These are phyloP conservation scores for Cryptomyrus ogoouensis DNA, from an alignment of 2,113 vertebrate species.

Conservation along the genomic window DNA sequence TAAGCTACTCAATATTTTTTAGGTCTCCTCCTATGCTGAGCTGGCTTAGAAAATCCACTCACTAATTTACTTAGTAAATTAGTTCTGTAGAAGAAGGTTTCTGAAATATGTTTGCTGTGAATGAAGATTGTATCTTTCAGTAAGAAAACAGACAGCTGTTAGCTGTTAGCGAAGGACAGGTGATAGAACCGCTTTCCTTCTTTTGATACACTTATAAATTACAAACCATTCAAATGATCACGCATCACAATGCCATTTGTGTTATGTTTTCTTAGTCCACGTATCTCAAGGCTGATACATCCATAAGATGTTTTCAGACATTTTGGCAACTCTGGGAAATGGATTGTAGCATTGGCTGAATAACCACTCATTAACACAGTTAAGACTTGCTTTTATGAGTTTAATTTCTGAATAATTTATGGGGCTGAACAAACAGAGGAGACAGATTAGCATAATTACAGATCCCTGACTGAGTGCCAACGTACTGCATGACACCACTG, in stretches of 20 bases:
- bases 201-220: not conserved
- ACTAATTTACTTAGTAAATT: not conserved
- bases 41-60: not conserved
- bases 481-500: not conserved
- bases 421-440: not conserved
- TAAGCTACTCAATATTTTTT: not conserved
- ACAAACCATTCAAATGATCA: not conserved
- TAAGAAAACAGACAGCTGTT: not conserved
- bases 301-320: not conserved
- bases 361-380: not conserved
- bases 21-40: not conserved
- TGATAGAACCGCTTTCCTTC: not conserved
- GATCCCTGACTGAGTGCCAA: not conserved
- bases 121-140: not conserved
- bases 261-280: not conserved
- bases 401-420: slow-evolving; percentile 3
- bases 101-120: not conserved
- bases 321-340: not conserved
- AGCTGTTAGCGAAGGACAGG: not conserved
- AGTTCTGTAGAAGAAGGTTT: not conserved
- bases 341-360: not conserved
- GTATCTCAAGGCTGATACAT: not conserved
- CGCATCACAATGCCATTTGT: not conserved
- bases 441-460: not conserved
- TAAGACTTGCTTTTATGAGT: not conserved